phyloP scores from a whole-genome alignment of 2,113 vertebrate genomes.

The Brachyhypopomus gauderio region DNA sequence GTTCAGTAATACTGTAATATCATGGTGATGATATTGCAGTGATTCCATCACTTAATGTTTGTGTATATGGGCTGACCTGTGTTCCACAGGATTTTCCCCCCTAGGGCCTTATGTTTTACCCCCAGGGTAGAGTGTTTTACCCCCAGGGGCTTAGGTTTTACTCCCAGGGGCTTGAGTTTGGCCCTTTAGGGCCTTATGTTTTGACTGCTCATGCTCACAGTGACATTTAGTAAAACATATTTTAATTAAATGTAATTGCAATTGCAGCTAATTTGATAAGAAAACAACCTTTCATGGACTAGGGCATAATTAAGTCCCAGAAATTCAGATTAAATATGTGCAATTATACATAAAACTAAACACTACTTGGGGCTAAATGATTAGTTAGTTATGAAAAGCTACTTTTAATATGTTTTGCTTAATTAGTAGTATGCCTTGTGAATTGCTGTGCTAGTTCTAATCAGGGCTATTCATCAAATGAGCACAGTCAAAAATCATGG shows the following conservation, averaged over 20 bases:
- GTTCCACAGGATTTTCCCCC: too few species aligned
- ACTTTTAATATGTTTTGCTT: not conserved
- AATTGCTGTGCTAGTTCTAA: not conserved
- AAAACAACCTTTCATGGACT: not conserved
- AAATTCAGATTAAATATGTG: not conserved
- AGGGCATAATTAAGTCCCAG: not conserved
- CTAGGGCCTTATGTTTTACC: too few species aligned
- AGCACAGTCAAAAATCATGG: not conserved
- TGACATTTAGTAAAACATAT: not conserved
- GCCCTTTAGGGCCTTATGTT: too few species aligned
- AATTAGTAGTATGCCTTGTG: not conserved
- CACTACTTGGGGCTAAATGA: not conserved
- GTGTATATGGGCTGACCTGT: too few species aligned
- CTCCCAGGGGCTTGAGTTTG: too few species aligned
- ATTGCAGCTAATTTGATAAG: not conserved
- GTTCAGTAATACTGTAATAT: too few species aligned
- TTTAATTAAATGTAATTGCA: not conserved
- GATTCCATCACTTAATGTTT: too few species aligned
- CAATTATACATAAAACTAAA: constrained; percentile 5
- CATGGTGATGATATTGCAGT: too few species aligned
- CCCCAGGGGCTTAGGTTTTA: too few species aligned
- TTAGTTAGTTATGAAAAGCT: not conserved
- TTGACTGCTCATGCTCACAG: too few species aligned
- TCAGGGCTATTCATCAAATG: not conserved
- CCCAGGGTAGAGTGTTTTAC: too few species aligned